These are phyloP conservation scores for Symphodus melops DNA, from an alignment of 2,113 vertebrate species.

Conservation along the genomic window DNA sequence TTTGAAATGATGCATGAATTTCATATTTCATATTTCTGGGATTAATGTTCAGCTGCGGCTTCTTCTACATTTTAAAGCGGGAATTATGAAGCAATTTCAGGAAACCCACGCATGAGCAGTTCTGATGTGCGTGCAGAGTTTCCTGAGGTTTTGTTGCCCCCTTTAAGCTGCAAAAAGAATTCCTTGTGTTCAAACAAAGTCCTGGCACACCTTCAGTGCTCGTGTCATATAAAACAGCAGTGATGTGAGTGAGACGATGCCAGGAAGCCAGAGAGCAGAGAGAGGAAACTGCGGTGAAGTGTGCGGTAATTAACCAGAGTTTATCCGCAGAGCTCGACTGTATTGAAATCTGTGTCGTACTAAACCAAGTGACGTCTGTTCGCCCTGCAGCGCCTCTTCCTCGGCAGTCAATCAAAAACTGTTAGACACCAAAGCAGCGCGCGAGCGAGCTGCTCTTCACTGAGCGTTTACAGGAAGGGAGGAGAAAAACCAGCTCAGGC, in stretches of 20 bases:
- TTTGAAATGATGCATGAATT: too few species aligned
- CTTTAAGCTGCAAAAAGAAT: not conserved
- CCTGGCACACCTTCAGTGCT: not conserved
- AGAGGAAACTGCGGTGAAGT: conserved; percentile 22
- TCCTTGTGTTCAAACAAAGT: not conserved
- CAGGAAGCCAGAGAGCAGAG: conserved; percentile 5
- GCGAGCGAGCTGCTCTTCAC: conserved; percentile 26
- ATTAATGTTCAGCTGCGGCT: too few species aligned
- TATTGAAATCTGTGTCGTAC: conserved; percentile 25
- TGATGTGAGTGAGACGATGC: not conserved
- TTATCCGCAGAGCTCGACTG: conserved; percentile 38
- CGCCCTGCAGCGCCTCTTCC: conserved; percentile 35
- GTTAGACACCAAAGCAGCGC: conserved; percentile 15
- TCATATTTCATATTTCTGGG: too few species aligned
- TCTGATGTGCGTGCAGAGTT: too few species aligned
- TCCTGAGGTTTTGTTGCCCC: too few species aligned
- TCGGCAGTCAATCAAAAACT: conserved; percentile 44
- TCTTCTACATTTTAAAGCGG: too few species aligned
- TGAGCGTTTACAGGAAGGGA: conserved; percentile 10
- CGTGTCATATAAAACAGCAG: conserved; percentile 6
- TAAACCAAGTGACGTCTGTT: conserved; percentile 35
- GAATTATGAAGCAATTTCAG: too few species aligned
- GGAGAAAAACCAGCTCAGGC: conserved; percentile 50
- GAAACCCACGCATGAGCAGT: too few species aligned
- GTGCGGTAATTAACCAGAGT: conserved; percentile 27